Base-by-base conservation (phyloP, 2,113 vertebrate genomes). In the Tupaia tana region DNA sequence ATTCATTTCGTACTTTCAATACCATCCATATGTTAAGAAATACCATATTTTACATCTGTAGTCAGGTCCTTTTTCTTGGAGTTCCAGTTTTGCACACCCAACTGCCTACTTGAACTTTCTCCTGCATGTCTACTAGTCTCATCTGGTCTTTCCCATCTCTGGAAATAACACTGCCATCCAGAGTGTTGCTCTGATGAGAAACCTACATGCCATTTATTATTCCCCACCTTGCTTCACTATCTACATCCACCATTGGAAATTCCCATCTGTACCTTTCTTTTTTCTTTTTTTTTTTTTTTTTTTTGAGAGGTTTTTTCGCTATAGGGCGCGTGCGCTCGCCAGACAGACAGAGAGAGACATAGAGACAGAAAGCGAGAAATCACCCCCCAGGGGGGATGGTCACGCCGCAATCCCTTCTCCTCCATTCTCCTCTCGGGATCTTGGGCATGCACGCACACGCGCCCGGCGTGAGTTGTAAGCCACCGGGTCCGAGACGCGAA, bases 1-100 rank as follows among this genome's bases (percentile, higher is more conserved):
- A 66, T 27, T 64, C 6, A 34, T 83, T 89, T 77, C 20, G 12
- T 69, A 89, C 29, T 85, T 97, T 63, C 70, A 91, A 77, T 59
- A 90, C 15, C 9, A n/a, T 54, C 20, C 31, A 43, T 31, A 25
- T 63, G 43, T 27, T 79, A 54, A 69, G 66, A 86, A 90, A 3
- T 67, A 24, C 16, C 9, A 25, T 25, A 77, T 22, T 83, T 88
- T 88, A 71, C 0, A 59, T 64, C 43, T 79, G 70, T 18, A 84
- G 69, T 24, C 19, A 69, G 67, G 70, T 78, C 13, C 4, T 89
- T 58, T 90, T 34, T 31, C 31, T 89, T 73, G 85, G 70, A 87
- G 29, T 14, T 87, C 59, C 43, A 78, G 31, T 25, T 82, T 3
- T 75, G 7, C 3, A 63, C 2, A 22, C 6, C 0, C 52, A 86